phyloP scores from a whole-genome alignment of 2,888 invertebrate genomes.

The Lasioglossum malachurum region DNA sequence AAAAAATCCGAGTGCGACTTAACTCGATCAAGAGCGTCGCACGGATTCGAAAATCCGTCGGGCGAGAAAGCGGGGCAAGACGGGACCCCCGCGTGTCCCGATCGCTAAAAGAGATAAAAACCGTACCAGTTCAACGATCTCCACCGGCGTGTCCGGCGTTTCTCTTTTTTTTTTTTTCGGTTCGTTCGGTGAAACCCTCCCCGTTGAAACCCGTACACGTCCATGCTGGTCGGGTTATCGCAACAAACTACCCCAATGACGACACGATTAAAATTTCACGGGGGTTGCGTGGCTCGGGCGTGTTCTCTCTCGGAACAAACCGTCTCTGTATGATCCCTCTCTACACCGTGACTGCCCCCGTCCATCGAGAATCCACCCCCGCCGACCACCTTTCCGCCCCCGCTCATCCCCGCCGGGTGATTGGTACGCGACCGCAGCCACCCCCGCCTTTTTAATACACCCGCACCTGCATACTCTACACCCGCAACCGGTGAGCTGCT shows the following conservation, averaged over 20 bases:
- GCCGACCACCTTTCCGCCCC: constrained; percentile 53
- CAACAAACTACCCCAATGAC: constrained; percentile 84
- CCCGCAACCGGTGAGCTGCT: constrained; percentile 72
- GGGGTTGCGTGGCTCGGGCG: constrained; percentile 73
- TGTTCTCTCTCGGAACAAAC: constrained; percentile 70
- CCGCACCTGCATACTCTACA: constrained; percentile 80
- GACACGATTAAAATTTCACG: constrained; percentile 84
- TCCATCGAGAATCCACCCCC: constrained; percentile 64
- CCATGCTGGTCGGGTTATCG: constrained; percentile 80
- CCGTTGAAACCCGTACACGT: constrained; percentile 63
- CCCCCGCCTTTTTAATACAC: constrained; percentile 83
- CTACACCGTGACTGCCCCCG: constrained; percentile 70
- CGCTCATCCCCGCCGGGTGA: constrained; percentile 78
- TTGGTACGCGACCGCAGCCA: constrained; percentile 83
- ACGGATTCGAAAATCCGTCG: not conserved
- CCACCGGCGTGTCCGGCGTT: constrained; percentile 28
- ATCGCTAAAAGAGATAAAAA: constrained; percentile 20
- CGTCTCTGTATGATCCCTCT: constrained; percentile 76
- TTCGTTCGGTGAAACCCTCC: not conserved
- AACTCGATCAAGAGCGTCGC: not conserved
- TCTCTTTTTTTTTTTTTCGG: constrained; percentile 34
- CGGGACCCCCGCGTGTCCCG: not conserved
- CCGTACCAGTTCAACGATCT: constrained; percentile 26
- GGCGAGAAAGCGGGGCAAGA: not conserved
- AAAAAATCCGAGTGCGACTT: not conserved